Evolutionary conservation across 2,888 invertebrate genomes (phyloP).

Genomic region (Osmoderma eremita): DNA sequence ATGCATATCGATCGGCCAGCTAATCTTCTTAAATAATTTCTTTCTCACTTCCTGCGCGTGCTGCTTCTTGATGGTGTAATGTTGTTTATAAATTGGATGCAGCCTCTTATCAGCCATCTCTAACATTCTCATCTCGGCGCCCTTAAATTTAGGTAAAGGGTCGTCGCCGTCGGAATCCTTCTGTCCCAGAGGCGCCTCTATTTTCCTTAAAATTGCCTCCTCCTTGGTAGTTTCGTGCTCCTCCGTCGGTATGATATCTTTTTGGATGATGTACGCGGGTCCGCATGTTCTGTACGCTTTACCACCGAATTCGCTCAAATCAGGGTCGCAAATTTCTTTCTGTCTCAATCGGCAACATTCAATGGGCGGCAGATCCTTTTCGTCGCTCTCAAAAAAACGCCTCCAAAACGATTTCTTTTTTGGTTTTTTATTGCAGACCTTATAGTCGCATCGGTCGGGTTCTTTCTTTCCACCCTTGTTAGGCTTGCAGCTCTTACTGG

Average conservation of each 20-base stretch:
- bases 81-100: constrained; percentile 58
- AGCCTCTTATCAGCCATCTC: constrained; percentile 56
- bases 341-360: constrained; percentile 40
- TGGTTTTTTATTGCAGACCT: constrained; percentile 41
- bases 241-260: constrained; percentile 47
- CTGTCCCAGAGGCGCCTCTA: constrained; percentile 55
- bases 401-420: constrained; percentile 44
- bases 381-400: constrained; percentile 36
- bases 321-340: constrained; percentile 47
- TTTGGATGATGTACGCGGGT: constrained; percentile 57
- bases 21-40: constrained; percentile 50
- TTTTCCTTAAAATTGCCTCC: constrained; percentile 51
- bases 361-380: constrained; percentile 36
- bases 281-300: constrained; percentile 56
- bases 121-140: constrained; percentile 55
- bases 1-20: constrained; percentile 52
- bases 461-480: neutral
- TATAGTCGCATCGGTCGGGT: constrained; percentile 36
- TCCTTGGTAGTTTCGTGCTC: constrained; percentile 47
- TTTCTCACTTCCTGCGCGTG: constrained; percentile 28
- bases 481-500: neutral
- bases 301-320: constrained; percentile 54
- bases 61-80: constrained; percentile 37
- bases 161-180: constrained; percentile 54
- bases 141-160: constrained; percentile 56